Conservation (phyloP, 2,113 vertebrate genomes). For the Malurus melanocephalus region DNA sequence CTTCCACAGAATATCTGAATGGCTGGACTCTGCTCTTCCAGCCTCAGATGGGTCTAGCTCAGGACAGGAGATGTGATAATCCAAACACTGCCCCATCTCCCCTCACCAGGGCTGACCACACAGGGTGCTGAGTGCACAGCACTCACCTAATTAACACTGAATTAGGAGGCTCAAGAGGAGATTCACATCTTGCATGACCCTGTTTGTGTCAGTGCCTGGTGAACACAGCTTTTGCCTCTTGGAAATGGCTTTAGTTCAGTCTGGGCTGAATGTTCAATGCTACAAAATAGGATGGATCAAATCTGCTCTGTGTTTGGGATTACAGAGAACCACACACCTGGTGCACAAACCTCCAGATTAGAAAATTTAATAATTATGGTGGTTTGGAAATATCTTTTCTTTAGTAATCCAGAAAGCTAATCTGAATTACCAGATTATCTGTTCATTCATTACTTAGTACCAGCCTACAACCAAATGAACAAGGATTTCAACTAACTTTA, state of each 20-base stretch:
- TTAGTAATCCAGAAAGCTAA: not conserved
- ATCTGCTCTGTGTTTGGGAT: not conserved
- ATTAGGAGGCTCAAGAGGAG: not conserved
- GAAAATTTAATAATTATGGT: not conserved
- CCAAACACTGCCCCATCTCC: rapidly evolving
- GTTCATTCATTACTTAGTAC: not conserved
- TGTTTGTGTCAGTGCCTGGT: not conserved
- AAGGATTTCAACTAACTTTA: not conserved
- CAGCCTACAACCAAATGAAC: not conserved
- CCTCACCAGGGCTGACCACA: not conserved
- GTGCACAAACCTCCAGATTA: rapidly evolving
- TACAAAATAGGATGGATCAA: not conserved
- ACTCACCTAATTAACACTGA: too few relatives aligned
- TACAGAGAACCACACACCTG: not conserved
- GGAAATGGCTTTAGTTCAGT: not conserved
- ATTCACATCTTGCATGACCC: not conserved
- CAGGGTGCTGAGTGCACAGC: not conserved
- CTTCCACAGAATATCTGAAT: not conserved
- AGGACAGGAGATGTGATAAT: not conserved
- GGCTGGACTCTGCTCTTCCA: not conserved
- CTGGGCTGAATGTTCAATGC: not conserved
- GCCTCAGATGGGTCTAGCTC: not conserved
- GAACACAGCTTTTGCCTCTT: rapidly evolving
- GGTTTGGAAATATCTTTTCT: not conserved
- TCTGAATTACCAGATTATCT: not conserved